These are phyloP conservation scores for Mesoclemmys tuberculata DNA, from an alignment of 2,113 vertebrate genomes.

Conservation along the genomic window DNA sequence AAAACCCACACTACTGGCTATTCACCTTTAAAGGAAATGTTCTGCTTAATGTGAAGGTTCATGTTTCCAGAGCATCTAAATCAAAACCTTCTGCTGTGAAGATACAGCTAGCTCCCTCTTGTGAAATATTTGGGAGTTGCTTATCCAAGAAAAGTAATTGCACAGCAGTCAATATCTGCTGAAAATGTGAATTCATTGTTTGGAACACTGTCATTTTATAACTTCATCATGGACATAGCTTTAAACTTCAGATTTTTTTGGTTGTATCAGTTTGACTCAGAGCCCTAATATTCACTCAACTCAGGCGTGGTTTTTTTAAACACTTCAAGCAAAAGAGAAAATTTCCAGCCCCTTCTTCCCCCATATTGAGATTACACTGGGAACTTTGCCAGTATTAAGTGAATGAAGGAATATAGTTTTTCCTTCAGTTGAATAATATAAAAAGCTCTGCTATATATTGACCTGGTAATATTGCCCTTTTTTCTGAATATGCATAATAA, in stretches of 20 bases:
- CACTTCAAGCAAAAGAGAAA: background rate
- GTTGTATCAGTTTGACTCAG: background rate
- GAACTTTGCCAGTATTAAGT: background rate
- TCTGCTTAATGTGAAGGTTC: background rate
- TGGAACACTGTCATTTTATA: too few relatives aligned
- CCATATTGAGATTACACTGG: rapidly evolving
- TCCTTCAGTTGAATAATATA: background rate
- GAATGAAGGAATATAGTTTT: background rate
- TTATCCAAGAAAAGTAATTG: rapidly evolving
- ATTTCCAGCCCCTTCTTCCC: background rate
- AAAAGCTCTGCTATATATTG: background rate
- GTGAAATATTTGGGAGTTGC: rapidly evolving
- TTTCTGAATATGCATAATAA: background rate
- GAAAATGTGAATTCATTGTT: background rate
- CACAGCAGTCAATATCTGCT: rapidly evolving
- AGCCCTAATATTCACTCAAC: background rate
- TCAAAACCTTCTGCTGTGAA: rapidly evolving
- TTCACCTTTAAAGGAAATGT: background rate
- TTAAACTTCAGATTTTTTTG: background rate
- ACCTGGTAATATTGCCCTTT: background rate
- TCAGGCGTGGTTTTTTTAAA: background rate
- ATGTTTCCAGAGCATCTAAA: background rate
- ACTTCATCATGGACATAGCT: rapidly evolving
- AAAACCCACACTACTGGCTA: background rate
- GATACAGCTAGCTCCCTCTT: too few relatives aligned